Evolutionary conservation across 2,113 vertebrate genomes (phyloP).

Genomic region (Phyllopteryx taeniolatus): DNA sequence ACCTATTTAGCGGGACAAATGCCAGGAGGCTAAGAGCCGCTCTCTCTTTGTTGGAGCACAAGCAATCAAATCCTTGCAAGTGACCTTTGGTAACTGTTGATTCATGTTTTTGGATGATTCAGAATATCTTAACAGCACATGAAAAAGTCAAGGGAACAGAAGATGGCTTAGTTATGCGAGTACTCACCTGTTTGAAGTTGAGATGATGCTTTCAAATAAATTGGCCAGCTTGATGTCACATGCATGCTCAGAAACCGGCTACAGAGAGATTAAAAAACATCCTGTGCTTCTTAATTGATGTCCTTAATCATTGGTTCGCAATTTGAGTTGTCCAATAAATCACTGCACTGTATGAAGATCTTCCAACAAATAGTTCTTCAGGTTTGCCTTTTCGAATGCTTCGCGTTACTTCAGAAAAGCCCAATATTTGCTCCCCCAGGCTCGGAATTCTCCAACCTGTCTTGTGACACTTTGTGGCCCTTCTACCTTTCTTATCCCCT

Average conservation of each 20-base stretch:
- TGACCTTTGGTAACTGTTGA: conserved; percentile 36
- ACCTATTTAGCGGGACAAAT: conserved; percentile 47
- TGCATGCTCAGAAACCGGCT: conserved; percentile 25
- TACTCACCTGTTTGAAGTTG: neutral
- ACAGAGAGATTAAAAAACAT: conserved; percentile 42
- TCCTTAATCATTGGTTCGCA: neutral
- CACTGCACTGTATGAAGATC: neutral
- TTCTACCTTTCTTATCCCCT: neutral
- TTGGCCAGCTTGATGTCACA: neutral
- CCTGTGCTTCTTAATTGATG: conserved; percentile 26
- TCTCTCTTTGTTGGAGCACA: conserved; percentile 25
- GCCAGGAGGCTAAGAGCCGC: conserved; percentile 44
- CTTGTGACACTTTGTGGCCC: neutral
- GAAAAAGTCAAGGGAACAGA: neutral
- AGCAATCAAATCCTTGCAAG: conserved; percentile 14
- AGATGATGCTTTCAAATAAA: neutral
- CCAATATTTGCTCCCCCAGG: conserved; percentile 6
- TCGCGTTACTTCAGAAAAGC: neutral
- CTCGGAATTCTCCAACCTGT: conserved; percentile 7
- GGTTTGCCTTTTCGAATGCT: conserved; percentile 20
- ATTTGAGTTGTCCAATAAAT: neutral
- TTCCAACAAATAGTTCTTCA: conserved; percentile 19
- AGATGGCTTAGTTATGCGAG: neutral
- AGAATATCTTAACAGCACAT: neutral
- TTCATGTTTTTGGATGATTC: conserved; percentile 4